Evolutionary conservation across 64 coral and sea anemone species (phyloP).

Genomic region (Montipora efflorescens): DNA sequence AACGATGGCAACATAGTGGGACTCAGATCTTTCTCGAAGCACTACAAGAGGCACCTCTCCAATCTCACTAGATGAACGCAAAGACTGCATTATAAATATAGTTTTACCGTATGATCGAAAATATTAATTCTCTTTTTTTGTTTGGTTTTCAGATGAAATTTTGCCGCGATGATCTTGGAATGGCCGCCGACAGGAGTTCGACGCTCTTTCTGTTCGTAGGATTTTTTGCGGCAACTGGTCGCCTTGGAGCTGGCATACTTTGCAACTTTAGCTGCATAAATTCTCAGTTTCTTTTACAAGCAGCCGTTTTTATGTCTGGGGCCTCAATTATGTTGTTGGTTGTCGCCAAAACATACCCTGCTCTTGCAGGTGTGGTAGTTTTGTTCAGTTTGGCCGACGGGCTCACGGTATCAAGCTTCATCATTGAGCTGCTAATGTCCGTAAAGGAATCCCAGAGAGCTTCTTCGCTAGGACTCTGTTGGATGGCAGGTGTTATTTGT

Average conservation of each 20-base stretch:
- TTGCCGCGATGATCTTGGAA: slow-evolving; percentile 56
- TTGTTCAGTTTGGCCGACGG: slow-evolving; percentile 43
- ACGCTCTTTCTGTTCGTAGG: slow-evolving; percentile 55
- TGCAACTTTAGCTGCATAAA: slow-evolving; percentile 27
- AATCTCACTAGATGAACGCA: too few relatives aligned
- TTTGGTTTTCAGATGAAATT: slow-evolving; percentile 42
- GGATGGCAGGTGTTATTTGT: background rate
- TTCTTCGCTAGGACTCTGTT: background rate
- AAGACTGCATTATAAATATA: too few relatives aligned
- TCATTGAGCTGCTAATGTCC: slow-evolving; percentile 23
- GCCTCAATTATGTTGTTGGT: background rate
- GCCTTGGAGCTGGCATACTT: slow-evolving; percentile 27
- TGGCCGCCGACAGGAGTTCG: slow-evolving; percentile 31
- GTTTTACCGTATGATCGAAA: too few relatives aligned
- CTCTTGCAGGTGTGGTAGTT: slow-evolving; percentile 1
- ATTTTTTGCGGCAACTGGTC: slow-evolving; percentile 32
- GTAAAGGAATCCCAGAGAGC: slow-evolving; percentile 28
- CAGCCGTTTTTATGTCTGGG: background rate
- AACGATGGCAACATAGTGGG: too few relatives aligned
- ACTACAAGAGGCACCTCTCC: too few relatives aligned
- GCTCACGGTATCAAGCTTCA: background rate
- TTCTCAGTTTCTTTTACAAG: slow-evolving; percentile 22
- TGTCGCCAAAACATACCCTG: background rate
- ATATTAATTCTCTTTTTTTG: background rate
- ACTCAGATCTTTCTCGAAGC: too few relatives aligned